A percentile compares a stretch with the other conserved stretches of the same genome.
phyloP scores from a whole-genome alignment of 2,888 invertebrate genomes.

The Sphaerophoria taeniata region DNA sequence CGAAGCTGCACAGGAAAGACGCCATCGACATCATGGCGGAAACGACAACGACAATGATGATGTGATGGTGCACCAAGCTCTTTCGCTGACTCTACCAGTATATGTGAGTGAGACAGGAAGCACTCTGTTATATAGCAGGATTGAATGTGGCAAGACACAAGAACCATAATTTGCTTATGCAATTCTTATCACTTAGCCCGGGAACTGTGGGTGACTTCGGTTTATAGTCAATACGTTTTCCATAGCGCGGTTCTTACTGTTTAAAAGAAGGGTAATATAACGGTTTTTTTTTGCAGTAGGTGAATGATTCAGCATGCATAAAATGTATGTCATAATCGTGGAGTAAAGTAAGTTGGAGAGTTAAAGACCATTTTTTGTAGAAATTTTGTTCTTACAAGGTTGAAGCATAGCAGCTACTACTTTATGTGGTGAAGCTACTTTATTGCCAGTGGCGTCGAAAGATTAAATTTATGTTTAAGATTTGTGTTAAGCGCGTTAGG shows the following conservation, averaged over 20 bases:
- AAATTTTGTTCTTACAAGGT: constrained; percentile 9
- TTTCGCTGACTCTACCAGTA: background rate
- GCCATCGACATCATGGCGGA: constrained; percentile 24
- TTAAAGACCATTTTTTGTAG: constrained; percentile 34
- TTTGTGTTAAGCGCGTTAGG: too few relatives aligned
- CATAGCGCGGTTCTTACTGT: constrained; percentile 19
- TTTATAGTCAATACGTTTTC: constrained; percentile 59
- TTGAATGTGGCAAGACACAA: constrained; percentile 41
- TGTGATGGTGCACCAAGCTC: constrained; percentile 28
- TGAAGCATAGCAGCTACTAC: background rate
- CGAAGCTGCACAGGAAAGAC: constrained; percentile 35
- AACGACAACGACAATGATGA: constrained; percentile 22
- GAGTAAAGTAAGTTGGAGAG: background rate
- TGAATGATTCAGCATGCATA: background rate
- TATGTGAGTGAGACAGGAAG: constrained; percentile 2
- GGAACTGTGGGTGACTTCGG: constrained; percentile 22
- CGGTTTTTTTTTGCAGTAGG: background rate
- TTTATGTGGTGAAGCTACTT: background rate
- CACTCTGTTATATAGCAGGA: constrained; percentile 17
- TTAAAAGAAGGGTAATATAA: constrained; percentile 14
- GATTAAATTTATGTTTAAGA: constrained; percentile 20
- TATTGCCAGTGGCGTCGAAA: constrained; percentile 24
- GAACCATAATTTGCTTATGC: constrained; percentile 64
- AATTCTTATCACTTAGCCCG: constrained; percentile 59
- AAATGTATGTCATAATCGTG: constrained; percentile 22